phyloP scores from a whole-genome alignment of 2,888 invertebrate species.

The Gastracanthus pulcherrimus region DNA sequence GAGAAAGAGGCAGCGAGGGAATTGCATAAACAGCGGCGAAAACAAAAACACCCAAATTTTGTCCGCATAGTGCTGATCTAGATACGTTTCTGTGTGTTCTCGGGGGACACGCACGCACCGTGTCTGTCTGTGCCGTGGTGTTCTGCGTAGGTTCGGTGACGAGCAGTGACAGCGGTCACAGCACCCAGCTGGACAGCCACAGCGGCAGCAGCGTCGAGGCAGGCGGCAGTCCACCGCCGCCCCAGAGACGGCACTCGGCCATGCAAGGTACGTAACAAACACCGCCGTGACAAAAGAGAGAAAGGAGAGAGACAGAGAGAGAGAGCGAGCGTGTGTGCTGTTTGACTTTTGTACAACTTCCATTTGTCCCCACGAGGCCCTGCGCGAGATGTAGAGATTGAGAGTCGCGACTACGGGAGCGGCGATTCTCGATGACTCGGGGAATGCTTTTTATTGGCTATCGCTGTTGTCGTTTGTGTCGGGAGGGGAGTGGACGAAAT shows the following conservation, averaged over 20 bases:
- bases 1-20: not conserved
- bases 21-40: not conserved
- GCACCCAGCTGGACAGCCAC: conserved; percentile 85
- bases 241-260: conserved; percentile 79
- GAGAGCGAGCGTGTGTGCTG: conserved; percentile 4
- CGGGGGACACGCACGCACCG: too few relatives aligned
- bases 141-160: conserved; percentile 88
- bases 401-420: too few relatives aligned
- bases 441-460: not conserved
- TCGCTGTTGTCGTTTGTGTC: not conserved
- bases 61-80: too few relatives aligned
- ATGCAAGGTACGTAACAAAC: conserved; percentile 78
- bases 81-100: not conserved
- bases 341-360: not conserved
- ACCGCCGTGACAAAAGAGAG: not conserved
- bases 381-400: not conserved
- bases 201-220: conserved; percentile 81
- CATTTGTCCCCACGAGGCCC: not conserved
- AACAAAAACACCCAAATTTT: not conserved
- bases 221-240: conserved; percentile 79
- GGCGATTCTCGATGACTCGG: not conserved
- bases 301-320: not conserved
- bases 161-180: conserved; percentile 94
- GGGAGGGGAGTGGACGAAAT: not conserved
- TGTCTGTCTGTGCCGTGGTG: conserved; percentile 44